These are phyloP conservation scores for Agelas oroides DNA, from an alignment of 37 sponge, comb jelly and placozoan genomes.

Conservation along the genomic window DNA sequence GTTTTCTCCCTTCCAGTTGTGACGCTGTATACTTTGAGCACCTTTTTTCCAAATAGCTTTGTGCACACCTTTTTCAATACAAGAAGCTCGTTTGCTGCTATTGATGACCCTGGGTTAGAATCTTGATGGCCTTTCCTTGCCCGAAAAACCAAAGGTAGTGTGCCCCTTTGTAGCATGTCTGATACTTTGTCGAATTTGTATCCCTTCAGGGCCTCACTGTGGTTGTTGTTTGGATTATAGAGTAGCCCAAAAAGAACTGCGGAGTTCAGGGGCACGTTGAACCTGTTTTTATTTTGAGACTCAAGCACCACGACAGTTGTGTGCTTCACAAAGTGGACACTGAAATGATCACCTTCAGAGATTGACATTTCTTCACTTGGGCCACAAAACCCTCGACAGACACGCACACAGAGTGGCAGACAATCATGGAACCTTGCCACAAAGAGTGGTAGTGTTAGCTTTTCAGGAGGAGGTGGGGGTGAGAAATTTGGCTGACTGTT, in stretches of 20 bases:
- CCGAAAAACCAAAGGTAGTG: constrained; percentile 50
- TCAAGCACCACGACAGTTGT: constrained; percentile 38
- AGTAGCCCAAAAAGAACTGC: constrained; percentile 51
- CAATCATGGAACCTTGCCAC: constrained; percentile 6
- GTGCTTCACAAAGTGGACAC: constrained; percentile 64
- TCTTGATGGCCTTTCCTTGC: constrained; percentile 45
- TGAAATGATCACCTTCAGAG: constrained; percentile 69
- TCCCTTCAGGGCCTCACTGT: constrained; percentile 15
- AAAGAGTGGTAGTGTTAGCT: constrained; percentile 33
- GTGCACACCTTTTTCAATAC: constrained; percentile 24
- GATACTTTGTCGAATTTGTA: constrained; percentile 52
- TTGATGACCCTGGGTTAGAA: constrained; percentile 45
- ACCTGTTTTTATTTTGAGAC: constrained; percentile 24
- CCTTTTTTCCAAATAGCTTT: constrained; percentile 20
- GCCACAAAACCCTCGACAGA: constrained; percentile 60
- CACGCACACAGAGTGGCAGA: constrained; percentile 39
- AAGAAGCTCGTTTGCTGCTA: constrained; percentile 54
- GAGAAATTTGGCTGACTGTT: too few species aligned
- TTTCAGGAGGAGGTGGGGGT: too few species aligned
- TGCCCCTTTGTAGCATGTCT: constrained; percentile 46
- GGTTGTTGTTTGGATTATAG: constrained; percentile 50
- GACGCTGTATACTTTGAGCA: constrained; percentile 52
- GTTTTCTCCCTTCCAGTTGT: constrained; percentile 44
- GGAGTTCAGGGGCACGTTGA: constrained; percentile 55
- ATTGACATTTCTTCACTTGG: constrained; percentile 50